Evolutionary conservation across 2,888 invertebrate species (phyloP), one percentile per base, ranked within the genome.

Genomic region (Meteorus cinctellus): DNA sequence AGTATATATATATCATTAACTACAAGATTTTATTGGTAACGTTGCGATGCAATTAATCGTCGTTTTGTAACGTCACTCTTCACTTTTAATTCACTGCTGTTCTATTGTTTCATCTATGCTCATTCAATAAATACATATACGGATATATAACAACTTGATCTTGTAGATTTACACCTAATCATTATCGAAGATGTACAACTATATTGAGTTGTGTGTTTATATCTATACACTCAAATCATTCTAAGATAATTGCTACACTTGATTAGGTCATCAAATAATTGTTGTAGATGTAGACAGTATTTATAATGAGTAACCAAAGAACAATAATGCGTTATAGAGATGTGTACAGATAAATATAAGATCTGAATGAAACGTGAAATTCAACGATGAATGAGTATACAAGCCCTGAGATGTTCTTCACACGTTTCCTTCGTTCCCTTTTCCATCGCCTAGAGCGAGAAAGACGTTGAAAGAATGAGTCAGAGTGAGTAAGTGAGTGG

Each of bases 351-450:
- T 55, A 55, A 19, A 55, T 55, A 55, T 55, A 19, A 19, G 8
- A 55, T 63, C 48, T 63, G 72, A 72, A 72, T 72, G 72, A 55
- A 72, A 29, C 63, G 72, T 72, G 31, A 72, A 72, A 62, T 72
- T 16, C 62, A 24, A 45, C 48, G 72, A 72, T 63, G 72, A 72
- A 63, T 72, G 72, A 72, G 63, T 19, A 19, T 24, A 19, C 3
- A 45, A 62, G 41, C 36, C 48, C 68, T 51, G 41, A 19, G 48
- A 41, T 59, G 14, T 16, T 70, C 45, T 71, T 62, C 34, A 72
- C 72, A 63, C 55, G 72, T 72, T 72, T 72, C 51, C 72, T 71
- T 59, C 31, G 55, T 34, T 69, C 69, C 36, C 59, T 69, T 69
- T 72, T 72, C 19, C 72, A 63, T 72, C 63, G 72, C 63, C 48